Conservation (phyloP, 1,140 invertebrate genomes). For the Pseudomyrmex cubaensis region DNA sequence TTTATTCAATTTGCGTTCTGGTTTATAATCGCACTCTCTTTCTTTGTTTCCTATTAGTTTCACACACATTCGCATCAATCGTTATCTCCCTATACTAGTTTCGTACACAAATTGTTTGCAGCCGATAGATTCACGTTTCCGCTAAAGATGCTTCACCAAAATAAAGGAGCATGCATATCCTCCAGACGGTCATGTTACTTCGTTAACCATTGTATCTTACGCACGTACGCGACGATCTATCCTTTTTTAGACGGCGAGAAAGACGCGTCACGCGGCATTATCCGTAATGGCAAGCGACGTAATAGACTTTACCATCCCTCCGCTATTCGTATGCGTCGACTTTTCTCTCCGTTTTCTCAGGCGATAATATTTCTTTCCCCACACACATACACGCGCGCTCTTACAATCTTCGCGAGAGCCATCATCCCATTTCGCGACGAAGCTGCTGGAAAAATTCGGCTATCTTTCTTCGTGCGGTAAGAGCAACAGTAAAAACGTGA, state of each 20-base stretch:
- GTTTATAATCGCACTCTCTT: background rate
- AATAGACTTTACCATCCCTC: constrained; percentile 26
- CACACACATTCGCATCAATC: background rate
- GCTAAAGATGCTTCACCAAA: background rate
- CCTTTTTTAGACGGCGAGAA: constrained; percentile 6
- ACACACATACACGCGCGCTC: background rate
- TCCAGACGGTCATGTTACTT: constrained; percentile 26
- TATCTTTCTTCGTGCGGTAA: background rate
- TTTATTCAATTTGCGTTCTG: too few relatives aligned
- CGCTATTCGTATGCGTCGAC: constrained; percentile 4
- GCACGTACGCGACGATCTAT: constrained; percentile 4
- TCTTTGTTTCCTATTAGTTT: background rate
- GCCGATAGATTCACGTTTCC: background rate
- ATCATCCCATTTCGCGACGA: constrained; percentile 6
- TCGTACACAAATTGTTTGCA: constrained; percentile 3
- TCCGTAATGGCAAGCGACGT: constrained; percentile 26
- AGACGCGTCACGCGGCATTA: constrained; percentile 45
- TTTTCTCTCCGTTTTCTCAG: constrained; percentile 22
- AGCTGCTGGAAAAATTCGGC: background rate
- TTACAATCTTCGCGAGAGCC: background rate
- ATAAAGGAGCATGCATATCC: background rate
- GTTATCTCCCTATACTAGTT: background rate
- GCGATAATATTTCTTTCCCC: constrained; percentile 39
- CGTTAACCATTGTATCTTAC: constrained; percentile 26
- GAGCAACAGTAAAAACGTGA: background rate